Evolutionary conservation across 2,888 invertebrate species (phyloP), one percentile per base, ranked within the genome.

Genomic region (Platerodrilus igneus): DNA sequence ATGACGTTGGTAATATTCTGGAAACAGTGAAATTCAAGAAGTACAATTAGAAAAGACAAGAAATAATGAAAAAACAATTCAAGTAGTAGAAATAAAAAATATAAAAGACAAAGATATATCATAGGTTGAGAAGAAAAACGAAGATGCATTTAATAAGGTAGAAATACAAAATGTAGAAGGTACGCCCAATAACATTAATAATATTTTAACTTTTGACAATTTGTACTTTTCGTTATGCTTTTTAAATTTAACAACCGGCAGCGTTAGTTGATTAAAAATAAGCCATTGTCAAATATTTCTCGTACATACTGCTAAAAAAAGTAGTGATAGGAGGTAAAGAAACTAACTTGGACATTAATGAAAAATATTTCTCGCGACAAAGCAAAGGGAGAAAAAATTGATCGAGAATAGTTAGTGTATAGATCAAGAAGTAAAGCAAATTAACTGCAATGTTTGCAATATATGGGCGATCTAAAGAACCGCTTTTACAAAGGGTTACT

Each of bases 311-410:
- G 23, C 23, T 23, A n/a, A 23, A 23, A 23, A 23, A 23, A 9
- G 23, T 23, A 9, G 23, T 23, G n/a, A 23, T 7, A 23, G 23
- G n/a, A 9, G 23, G 23, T 7, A 9, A 9, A 7, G n/a, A 23
- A 23, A 9, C 4, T 23, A 9, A 5, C 4, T 7, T 5, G n/a
- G 4, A 5, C 6, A 5, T 23, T 5, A 23, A 23, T 7, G 23
- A 23, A 23, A 23, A 23, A 7, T 7, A 7, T 23, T 23, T 23
- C n/a, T 23, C 23, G 23, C 4, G n/a, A 5, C 23, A 23, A 23
- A 23, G 23, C 23, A 23, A 23, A 23, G 4, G 23, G 23, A 5
- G 23, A 23, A 23, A 23, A 23, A 23, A 23, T 23, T 9, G 23
- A 5, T 23, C 7, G 23, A 23, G 23, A 23, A 9, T 23, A 9